These are phyloP conservation scores for Myrmophylax atrothorax DNA, from an alignment of 2,113 vertebrate species.

Conservation along the genomic window DNA sequence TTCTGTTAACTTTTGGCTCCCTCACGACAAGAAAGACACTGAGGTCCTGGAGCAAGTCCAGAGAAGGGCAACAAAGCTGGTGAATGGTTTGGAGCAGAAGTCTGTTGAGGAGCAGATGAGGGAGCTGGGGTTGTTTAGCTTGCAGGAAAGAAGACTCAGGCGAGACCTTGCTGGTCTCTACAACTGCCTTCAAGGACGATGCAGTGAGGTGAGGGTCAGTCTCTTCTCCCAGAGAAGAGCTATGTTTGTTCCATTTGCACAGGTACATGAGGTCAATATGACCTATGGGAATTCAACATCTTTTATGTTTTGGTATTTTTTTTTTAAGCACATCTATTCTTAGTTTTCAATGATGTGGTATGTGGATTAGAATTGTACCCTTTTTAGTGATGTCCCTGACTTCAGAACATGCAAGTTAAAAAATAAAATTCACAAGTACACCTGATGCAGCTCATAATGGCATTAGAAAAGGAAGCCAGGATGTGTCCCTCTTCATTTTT, in stretches of 20 bases:
- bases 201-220: accelerated
- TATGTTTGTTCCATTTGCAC: not conserved
- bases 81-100: not conserved
- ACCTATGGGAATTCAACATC: not conserved
- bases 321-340: not conserved
- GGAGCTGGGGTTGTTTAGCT: not conserved
- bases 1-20: not conserved
- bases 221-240: not conserved
- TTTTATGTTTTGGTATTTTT: not conserved
- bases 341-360: not conserved
- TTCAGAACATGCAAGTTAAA: not conserved
- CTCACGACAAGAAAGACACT: accelerated
- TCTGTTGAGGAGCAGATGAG: not conserved
- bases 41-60: accelerated
- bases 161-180: not conserved
- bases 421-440: not conserved
- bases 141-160: not conserved
- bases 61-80: not conserved
- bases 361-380: not conserved
- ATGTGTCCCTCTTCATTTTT: not conserved
- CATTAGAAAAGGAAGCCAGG: not conserved
- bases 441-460: not conserved
- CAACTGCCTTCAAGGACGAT: not conserved
- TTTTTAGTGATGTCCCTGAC: not conserved
- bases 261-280: not conserved